Conservation (phyloP, 2,888 invertebrate species). For the Rhamnusium bicolor region DNA sequence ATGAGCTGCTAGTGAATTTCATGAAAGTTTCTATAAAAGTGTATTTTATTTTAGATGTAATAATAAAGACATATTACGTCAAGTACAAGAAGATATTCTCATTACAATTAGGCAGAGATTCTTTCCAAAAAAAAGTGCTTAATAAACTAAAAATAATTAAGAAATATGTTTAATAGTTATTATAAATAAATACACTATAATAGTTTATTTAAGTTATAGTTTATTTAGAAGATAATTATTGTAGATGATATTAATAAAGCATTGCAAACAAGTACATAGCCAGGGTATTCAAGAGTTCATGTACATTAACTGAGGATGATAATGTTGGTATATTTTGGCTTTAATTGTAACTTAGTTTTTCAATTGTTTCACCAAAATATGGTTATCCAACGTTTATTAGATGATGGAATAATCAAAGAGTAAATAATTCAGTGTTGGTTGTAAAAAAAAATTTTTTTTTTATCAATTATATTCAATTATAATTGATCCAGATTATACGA, state of each 20-base stretch:
- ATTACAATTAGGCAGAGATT: conserved; percentile 42
- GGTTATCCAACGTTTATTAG: no score
- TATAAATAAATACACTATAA: background rate
- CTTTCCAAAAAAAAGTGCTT: conserved; percentile 47
- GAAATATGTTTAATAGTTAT: background rate
- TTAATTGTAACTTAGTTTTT: no score
- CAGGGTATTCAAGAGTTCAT: background rate
- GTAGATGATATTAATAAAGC: background rate
- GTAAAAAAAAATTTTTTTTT: no score
- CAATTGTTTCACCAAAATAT: no score
- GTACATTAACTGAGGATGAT: background rate
- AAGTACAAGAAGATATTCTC: conserved; percentile 53
- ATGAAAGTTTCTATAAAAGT: background rate
- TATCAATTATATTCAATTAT: no score
- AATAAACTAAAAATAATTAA: conserved; percentile 29
- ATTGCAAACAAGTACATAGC: background rate
- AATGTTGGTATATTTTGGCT: background rate
- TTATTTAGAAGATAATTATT: background rate
- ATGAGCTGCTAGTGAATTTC: background rate
- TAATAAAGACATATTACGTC: conserved; percentile 47
- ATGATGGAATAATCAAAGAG: no score
- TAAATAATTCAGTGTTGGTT: no score
- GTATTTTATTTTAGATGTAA: conserved; percentile 20
- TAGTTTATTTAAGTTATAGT: background rate
- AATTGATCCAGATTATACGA: no score